phyloP scores from a whole-genome alignment of 30 jellyfish, hydroid and myxozoan species.

The Hydra vulgaris region DNA sequence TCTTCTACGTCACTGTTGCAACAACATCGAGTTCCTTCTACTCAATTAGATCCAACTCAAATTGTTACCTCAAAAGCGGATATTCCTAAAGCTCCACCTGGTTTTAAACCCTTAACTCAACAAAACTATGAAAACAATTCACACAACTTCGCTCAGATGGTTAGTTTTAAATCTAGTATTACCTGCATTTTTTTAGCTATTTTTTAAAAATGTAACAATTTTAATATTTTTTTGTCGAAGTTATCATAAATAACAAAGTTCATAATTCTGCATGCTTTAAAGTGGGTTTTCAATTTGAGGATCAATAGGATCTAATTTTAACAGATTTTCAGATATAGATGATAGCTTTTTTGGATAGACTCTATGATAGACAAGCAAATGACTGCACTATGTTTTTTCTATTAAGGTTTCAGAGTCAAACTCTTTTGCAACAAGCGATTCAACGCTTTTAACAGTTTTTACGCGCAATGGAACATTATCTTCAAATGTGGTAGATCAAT shows the following conservation, averaged over 20 bases:
- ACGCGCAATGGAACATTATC: slow-evolving; percentile 20
- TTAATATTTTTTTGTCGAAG: no score
- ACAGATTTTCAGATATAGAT: no score
- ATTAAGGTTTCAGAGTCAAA: slow-evolving; percentile 30
- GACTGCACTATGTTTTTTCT: no score
- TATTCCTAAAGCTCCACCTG: slow-evolving; percentile 96
- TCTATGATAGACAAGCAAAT: no score
- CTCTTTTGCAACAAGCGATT: background rate
- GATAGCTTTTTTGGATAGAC: no score
- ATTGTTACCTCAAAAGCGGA: slow-evolving; percentile 23
- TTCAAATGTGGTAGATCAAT: background rate
- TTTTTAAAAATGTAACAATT: background rate
- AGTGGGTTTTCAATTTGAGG: no score
- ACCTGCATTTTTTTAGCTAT: background rate
- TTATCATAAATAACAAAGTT: no score
- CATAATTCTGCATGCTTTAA: no score
- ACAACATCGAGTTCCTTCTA: background rate
- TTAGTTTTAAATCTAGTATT: background rate
- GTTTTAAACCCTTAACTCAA: slow-evolving; percentile 27
- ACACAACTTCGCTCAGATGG: slow-evolving; percentile 20
- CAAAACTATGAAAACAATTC: slow-evolving; percentile 24
- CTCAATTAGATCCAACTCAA: background rate
- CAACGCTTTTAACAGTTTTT: slow-evolving; percentile 22
- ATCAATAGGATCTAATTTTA: no score
- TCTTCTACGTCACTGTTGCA: background rate